Evolutionary conservation across 1,140 invertebrate species (phyloP), one percentile per base, ranked within the genome.

Genomic region (Hestina assimilis): DNA sequence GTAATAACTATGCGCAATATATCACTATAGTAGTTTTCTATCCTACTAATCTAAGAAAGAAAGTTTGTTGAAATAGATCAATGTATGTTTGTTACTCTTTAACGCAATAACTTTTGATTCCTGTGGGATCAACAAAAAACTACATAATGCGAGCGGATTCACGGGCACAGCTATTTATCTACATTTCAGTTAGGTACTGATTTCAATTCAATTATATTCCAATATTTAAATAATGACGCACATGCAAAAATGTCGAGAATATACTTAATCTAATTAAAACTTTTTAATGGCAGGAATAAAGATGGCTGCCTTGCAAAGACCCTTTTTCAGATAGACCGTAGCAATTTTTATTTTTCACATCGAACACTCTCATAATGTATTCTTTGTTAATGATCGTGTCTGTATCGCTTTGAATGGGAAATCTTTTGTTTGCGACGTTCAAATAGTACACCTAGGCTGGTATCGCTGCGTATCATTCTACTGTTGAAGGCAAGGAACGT

Each of bases 401-500:
- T 48, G 45, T 12, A 35, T 48, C 28, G 11, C 29, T 35, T 58
- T 54, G 61, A 51, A 58, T 64, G 58, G 61, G 61, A 66, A 47
- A 64, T 23, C 19, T 61, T 67, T 79, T 77, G 72, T 78, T 63
- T 63, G 35, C 51, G 55, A 50, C 56, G 58, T 60, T 41, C 55
- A 63, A 55, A 66, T 62, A 63, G 43, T 50, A 33, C 24, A 42
- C 26, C 54, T 48, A 35, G 17, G 14, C 33, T 28, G 35, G 12
- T 15, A 71, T 71, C 67, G 63, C 54, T 58, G 57, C 61, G 70
- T 74, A 80, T 82, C 74, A 59, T 72, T 75, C 63, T 69, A 59
- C 60, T 58, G 75, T 79, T 76, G 69, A 80, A 78, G 72, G 64
- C 65, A 74, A 73, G 70, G 51, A 69, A 53, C 57, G 66, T 74